Conservation (phyloP, 2,888 invertebrate genomes). For the Mallateleia sp. region DNA sequence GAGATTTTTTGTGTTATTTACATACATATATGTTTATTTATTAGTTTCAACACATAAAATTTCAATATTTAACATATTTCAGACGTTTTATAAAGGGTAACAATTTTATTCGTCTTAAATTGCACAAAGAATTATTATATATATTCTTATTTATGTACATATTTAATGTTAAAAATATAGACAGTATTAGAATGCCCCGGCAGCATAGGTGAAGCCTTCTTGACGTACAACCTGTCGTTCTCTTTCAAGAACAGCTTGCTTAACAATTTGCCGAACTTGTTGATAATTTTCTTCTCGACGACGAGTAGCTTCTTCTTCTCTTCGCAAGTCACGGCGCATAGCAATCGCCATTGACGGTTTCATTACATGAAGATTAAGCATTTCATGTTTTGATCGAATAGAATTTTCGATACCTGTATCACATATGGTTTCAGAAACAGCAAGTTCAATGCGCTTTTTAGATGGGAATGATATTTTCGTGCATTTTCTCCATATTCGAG, state of each 20-base stretch:
- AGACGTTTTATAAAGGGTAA: no score
- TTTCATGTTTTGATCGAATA: slow-evolving; percentile 4
- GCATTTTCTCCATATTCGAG: slow-evolving; percentile 34
- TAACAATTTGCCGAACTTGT: slow-evolving; percentile 29
- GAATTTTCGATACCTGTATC: slow-evolving; percentile 15
- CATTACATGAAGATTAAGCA: slow-evolving; percentile 9
- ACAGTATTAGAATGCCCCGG: slow-evolving; percentile 16
- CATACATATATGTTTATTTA: no score
- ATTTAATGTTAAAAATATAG: no score
- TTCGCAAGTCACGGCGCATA: neutral
- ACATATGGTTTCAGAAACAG: slow-evolving; percentile 36
- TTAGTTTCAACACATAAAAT: no score
- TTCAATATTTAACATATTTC: no score
- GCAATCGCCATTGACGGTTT: neutral
- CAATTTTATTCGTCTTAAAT: no score
- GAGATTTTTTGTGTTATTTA: no score
- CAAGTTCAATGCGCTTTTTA: slow-evolving; percentile 47
- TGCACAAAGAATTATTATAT: no score
- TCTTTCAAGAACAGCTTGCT: slow-evolving; percentile 15
- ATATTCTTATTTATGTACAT: no score
- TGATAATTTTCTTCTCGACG: slow-evolving; percentile 26
- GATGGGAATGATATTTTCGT: slow-evolving; percentile 36
- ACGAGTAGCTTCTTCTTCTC: slow-evolving; percentile 2
- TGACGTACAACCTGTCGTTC: slow-evolving; percentile 15
- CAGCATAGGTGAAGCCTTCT: slow-evolving; percentile 22